Percentiles rank a stretch among this genome's conserved stretches.
Evolutionary conservation across 2,113 vertebrate genomes (phyloP).

Genomic region (Paradoxurus hermaphroditus): DNA sequence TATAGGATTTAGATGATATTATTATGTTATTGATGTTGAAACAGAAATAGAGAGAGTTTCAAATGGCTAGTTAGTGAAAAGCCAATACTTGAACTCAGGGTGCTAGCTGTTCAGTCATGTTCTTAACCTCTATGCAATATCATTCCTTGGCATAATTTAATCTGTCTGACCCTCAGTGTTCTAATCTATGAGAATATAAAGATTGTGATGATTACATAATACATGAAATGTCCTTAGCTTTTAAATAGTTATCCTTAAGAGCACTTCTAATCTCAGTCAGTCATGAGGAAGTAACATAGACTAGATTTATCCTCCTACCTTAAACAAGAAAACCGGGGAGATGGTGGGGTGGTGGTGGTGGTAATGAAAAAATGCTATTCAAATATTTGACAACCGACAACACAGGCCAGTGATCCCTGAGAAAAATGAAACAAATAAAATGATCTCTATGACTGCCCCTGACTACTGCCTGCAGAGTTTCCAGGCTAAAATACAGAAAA

Average conservation of each 20-base stretch:
- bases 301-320: not conserved
- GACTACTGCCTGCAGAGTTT: not conserved
- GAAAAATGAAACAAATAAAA: not conserved
- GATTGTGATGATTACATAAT: not conserved
- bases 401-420: not conserved
- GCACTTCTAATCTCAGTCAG: not conserved
- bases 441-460: not conserved
- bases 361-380: not conserved
- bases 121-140: not conserved
- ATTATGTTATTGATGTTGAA: not conserved
- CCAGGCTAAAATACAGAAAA: not conserved
- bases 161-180: not conserved
- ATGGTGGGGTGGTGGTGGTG: rapidly evolving
- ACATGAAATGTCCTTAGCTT: not conserved
- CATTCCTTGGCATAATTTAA: not conserved
- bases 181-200: not conserved
- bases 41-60: not conserved
- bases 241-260: not conserved
- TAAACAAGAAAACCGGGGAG: not conserved
- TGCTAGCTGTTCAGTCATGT: not conserved
- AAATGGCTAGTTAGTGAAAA: not conserved
- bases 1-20: not conserved
- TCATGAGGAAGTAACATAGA: not conserved
- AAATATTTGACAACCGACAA: not conserved
- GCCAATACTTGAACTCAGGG: not conserved